Conservation (phyloP, 2,113 vertebrate genomes). For the Procavia capensis region DNA sequence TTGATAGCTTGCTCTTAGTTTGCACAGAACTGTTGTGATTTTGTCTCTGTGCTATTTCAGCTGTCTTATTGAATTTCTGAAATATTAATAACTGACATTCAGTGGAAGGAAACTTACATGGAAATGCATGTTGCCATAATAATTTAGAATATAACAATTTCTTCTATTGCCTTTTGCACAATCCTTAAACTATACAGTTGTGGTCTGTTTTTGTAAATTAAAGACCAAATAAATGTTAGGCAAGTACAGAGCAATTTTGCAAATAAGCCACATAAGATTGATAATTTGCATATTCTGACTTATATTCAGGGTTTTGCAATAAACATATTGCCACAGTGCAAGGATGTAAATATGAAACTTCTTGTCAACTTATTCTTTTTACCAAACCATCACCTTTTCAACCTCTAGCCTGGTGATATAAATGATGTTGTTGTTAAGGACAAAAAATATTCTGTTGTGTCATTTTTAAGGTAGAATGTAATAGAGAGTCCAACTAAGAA, state of each 20-base stretch:
- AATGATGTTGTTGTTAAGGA: not conserved
- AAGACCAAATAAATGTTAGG: not conserved
- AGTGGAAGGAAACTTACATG: slow-evolving; percentile 44
- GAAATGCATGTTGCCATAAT: not conserved
- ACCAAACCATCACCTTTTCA: not conserved
- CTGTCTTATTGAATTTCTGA: slow-evolving; percentile 58
- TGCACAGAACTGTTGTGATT: not conserved
- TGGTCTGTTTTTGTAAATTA: not conserved
- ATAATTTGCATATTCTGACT: not conserved
- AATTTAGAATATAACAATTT: slow-evolving; percentile 45
- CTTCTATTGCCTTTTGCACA: not conserved
- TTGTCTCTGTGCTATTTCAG: slow-evolving; percentile 35
- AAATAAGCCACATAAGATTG: not conserved
- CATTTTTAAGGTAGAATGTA: slow-evolving; percentile 25
- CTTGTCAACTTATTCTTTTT: not conserved
- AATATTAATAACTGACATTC: slow-evolving; percentile 65
- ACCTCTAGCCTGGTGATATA: not conserved
- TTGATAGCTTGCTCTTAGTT: slow-evolving; percentile 24
- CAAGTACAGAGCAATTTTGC: not conserved
- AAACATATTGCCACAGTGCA: not conserved
- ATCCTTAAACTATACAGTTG: not conserved
- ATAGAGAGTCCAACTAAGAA: not conserved
- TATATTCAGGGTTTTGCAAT: not conserved
- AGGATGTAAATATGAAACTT: not conserved
- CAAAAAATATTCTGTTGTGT: not conserved